These are phyloP conservation scores for Centroberyx gerrardi DNA, from an alignment of 2,797 vertebrate genomes.

Conservation along the genomic window DNA sequence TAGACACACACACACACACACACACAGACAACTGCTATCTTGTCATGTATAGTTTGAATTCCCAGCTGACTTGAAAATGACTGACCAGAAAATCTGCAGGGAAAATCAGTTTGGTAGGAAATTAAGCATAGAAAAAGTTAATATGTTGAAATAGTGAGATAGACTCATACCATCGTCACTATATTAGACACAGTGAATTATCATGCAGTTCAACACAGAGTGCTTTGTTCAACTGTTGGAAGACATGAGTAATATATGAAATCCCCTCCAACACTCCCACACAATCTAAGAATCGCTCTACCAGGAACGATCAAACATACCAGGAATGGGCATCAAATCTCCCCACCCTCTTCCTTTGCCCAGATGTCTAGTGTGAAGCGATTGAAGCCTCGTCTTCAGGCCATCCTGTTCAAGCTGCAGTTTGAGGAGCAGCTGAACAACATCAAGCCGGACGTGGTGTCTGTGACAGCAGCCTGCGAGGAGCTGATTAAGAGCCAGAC, in stretches of 20 bases:
- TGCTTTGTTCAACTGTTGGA: conserved; percentile 57
- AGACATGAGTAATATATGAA: conserved; percentile 46
- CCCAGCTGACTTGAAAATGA: conserved; percentile 39
- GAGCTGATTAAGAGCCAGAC: conserved; percentile 88
- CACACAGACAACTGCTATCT: background rate
- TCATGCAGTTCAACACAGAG: conserved; percentile 51
- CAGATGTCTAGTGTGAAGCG: conserved; percentile 91
- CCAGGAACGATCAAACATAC: background rate
- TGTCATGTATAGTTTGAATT: conserved; percentile 11
- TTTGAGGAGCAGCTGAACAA: conserved; percentile 94
- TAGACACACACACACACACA: conserved; percentile 2
- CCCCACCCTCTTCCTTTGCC: conserved; percentile 9
- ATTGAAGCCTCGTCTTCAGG: conserved; percentile 87
- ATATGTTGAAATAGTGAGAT: background rate
- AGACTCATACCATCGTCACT: conserved; percentile 4
- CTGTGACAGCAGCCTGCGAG: conserved; percentile 93
- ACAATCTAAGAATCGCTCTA: conserved; percentile 13
- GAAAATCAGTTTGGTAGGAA: conserved; percentile 24
- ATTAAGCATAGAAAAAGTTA: conserved; percentile 13
- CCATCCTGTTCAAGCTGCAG: conserved; percentile 92
- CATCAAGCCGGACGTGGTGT: conserved; percentile 93
- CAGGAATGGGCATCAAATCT: conserved; percentile 15
- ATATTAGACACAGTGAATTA: conserved; percentile 32
- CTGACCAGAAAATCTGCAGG: conserved; percentile 8
- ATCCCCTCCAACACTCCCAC: conserved; percentile 25